Base-by-base conservation (phyloP, 2,888 invertebrate species). In the Atethmia centrago region DNA sequence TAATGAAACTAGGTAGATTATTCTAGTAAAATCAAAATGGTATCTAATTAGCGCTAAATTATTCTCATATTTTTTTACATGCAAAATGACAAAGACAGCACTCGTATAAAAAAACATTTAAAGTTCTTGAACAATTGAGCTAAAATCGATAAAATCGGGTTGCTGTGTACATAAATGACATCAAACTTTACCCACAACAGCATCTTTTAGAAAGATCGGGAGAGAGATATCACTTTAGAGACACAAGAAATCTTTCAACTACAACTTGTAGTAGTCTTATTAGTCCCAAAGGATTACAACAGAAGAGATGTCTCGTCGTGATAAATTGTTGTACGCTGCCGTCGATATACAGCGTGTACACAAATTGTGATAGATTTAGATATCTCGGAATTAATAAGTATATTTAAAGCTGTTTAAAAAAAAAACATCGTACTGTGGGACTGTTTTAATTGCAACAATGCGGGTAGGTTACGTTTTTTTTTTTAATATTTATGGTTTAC, bases 261-360 rank as follows among this genome's bases (percentile, higher is more conserved):
- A 68, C 74, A 80, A 74, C 78, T 74, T 74, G 74, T 76, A 55
- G 65, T 73, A 55, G 61, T 74, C 72, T 85, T 85, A 85, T 85
- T 76, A 69, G 74, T 80, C 76, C 87, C 85, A 55, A 74, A 77
- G 85, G 77, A 67, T 83, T 79, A 79, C 80, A 77, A 72, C 49
- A 69, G 62, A 36, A 66, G n/a, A 73, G 45, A 69, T 78, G 79
- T 86, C 76, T 73, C 61, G 5, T 10, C 19, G 76, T 82, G 80
- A 86, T 80, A 72, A 86, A 85, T 82, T 64, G 83, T 62, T 58
- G 51, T 42, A n/a, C 49, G 53, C 55, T 16, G 1, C 65, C 36
- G 19, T 66, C 71, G 3, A 79, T 75, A 42, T 67, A 78, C 62
- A 80, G 81, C 14, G 2, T 74, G 81, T 40, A 58, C 66, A 51